Evolutionary conservation across 2,113 vertebrate species (phyloP).

Genomic region (Rhipidura dahli): DNA sequence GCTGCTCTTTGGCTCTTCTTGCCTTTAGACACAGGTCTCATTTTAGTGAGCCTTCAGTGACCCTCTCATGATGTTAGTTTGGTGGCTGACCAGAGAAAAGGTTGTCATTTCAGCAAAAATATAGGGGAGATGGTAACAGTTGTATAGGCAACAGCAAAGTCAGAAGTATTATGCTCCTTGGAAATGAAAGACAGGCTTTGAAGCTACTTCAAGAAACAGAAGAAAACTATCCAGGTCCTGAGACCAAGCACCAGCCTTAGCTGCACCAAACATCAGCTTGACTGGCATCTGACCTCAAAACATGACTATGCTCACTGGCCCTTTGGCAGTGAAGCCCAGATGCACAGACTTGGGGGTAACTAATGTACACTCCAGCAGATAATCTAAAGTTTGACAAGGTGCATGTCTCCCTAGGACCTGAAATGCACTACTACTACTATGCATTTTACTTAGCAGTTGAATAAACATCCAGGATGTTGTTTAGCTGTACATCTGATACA

Average conservation of each 20-base stretch:
- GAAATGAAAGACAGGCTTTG: neutral
- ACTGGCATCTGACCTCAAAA: neutral
- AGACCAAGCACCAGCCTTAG: neutral
- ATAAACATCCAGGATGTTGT: neutral
- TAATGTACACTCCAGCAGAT: neutral
- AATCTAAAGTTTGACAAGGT: neutral
- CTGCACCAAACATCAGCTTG: neutral
- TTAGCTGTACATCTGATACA: neutral
- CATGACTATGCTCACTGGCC: neutral
- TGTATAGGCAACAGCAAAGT: neutral
- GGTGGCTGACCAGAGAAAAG: neutral
- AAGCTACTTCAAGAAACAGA: neutral
- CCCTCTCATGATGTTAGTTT: neutral
- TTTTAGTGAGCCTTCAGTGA: neutral
- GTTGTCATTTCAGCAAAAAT: neutral
- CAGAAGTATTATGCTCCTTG: neutral
- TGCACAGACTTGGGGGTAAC: neutral
- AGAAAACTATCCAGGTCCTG: neutral
- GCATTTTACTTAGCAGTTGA: neutral
- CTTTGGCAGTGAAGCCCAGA: neutral
- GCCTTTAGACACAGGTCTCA: neutral
- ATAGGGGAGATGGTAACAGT: neutral
- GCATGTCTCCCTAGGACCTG: neutral
- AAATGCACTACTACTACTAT: neutral
- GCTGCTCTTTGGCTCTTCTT: neutral